A percentile compares a stretch with the other conserved stretches of the same genome.
phyloP scores from a whole-genome alignment of 2,797 vertebrate genomes.

The Lepilemur ruficaudatus region DNA sequence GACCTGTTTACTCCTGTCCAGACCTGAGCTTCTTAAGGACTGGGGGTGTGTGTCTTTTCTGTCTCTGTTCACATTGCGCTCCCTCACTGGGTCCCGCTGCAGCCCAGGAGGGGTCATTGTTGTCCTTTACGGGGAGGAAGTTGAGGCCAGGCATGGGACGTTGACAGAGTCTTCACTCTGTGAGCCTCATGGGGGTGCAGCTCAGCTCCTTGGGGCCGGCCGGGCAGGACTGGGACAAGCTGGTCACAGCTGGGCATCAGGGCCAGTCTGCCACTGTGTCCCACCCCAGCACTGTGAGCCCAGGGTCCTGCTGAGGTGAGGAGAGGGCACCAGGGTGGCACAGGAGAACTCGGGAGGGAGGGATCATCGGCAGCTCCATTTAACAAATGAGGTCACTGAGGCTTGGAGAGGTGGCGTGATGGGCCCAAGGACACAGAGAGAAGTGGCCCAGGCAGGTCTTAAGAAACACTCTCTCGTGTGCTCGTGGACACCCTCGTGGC shows the following conservation, averaged over 20 bases:
- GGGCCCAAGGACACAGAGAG: background rate
- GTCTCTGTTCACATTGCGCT: accelerated
- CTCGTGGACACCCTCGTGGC: background rate
- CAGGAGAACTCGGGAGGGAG: background rate
- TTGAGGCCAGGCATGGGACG: background rate
- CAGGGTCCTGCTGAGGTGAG: background rate
- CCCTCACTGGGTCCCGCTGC: background rate
- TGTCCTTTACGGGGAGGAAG: background rate
- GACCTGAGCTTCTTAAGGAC: background rate
- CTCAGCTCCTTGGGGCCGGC: background rate
- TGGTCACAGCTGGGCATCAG: background rate
- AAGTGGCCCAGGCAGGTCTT: accelerated
- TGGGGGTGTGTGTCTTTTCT: background rate
- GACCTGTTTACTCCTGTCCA: background rate
- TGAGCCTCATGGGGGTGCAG: background rate
- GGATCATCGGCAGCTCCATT: background rate
- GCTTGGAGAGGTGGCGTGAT: background rate
- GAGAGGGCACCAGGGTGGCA: background rate
- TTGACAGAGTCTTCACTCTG: background rate
- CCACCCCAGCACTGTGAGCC: background rate
- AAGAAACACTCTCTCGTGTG: background rate
- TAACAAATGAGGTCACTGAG: background rate
- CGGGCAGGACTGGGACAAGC: background rate
- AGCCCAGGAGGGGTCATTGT: background rate
- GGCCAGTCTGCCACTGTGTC: no score